phyloP scores from a whole-genome alignment of 2,888 invertebrate species.

The Sinodicranocentrus sp. region DNA sequence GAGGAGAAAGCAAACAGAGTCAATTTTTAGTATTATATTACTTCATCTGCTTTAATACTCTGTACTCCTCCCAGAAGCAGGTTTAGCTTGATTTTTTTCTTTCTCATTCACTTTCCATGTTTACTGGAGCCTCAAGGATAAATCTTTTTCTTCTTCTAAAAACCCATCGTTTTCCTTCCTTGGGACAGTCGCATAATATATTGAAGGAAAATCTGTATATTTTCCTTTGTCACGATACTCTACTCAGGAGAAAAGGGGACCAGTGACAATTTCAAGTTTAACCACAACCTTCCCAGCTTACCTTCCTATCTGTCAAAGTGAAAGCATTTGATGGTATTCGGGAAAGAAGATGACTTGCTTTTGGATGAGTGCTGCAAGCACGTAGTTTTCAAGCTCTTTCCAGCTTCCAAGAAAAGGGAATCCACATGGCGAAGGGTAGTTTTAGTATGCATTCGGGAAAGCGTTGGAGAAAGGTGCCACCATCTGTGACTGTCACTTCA shows the following conservation, averaged over 20 bases:
- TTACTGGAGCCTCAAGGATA: no score
- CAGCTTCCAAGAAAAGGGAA: neutral
- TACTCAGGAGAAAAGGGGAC: neutral
- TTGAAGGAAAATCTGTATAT: neutral
- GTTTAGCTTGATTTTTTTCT: neutral
- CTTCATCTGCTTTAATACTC: neutral
- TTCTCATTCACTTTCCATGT: no score
- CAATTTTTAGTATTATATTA: neutral
- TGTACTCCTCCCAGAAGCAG: neutral
- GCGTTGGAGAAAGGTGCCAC: constrained; percentile 18
- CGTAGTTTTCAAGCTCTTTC: neutral
- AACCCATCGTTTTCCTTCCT: neutral
- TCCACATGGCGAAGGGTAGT: neutral
- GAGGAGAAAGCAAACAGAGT: neutral
- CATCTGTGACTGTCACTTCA: constrained; percentile 59
- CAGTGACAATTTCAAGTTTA: neutral
- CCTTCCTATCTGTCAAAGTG: neutral
- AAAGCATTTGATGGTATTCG: neutral
- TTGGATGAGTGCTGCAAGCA: neutral
- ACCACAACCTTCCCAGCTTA: neutral
- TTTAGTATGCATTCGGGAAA: neutral
- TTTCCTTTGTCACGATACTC: neutral
- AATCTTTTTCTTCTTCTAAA: neutral
- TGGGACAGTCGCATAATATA: neutral
- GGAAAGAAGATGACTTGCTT: neutral